Percentiles rank a stretch among this genome's conserved stretches.
Conservation (phyloP, 2,113 vertebrate genomes). For the Tauraco erythrolophus region DNA sequence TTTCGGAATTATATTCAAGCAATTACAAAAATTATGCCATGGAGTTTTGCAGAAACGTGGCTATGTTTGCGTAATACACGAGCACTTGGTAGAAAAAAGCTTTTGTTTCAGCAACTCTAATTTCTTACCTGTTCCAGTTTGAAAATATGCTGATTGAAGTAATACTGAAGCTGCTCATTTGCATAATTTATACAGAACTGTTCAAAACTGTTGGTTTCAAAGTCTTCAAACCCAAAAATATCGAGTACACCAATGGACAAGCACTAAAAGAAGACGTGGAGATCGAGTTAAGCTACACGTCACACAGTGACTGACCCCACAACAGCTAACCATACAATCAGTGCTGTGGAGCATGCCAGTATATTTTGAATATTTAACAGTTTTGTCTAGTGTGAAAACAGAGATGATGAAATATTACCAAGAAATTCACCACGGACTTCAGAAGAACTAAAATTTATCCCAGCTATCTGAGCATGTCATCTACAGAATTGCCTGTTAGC, state of each 20-base stretch:
- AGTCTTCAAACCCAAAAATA: slow-evolving; percentile 98
- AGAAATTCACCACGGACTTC: not conserved
- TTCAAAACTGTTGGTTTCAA: slow-evolving; percentile 95
- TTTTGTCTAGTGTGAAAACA: not conserved
- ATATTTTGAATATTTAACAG: not conserved
- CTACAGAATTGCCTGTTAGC: not conserved
- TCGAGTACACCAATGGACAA: slow-evolving; percentile 96
- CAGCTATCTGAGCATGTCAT: not conserved
- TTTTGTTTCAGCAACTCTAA: not conserved
- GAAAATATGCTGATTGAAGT: slow-evolving; percentile 99
- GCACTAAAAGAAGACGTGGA: slow-evolving; percentile 76
- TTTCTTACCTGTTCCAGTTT: slow-evolving; percentile 92
- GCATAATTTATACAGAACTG: slow-evolving; percentile 99
- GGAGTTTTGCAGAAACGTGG: not conserved
- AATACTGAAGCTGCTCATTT: slow-evolving; percentile 97
- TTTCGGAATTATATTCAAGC: not conserved
- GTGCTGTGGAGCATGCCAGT: not conserved
- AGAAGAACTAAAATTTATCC: not conserved
- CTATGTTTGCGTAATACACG: not conserved
- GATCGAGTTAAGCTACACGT: not conserved
- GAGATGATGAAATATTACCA: not conserved
- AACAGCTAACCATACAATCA: not conserved
- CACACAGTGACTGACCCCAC: not conserved
- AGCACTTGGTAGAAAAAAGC: not conserved
- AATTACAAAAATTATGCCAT: not conserved